Base-by-base conservation (phyloP, 2,888 invertebrate species). In the Helobdella robusta region DNA sequence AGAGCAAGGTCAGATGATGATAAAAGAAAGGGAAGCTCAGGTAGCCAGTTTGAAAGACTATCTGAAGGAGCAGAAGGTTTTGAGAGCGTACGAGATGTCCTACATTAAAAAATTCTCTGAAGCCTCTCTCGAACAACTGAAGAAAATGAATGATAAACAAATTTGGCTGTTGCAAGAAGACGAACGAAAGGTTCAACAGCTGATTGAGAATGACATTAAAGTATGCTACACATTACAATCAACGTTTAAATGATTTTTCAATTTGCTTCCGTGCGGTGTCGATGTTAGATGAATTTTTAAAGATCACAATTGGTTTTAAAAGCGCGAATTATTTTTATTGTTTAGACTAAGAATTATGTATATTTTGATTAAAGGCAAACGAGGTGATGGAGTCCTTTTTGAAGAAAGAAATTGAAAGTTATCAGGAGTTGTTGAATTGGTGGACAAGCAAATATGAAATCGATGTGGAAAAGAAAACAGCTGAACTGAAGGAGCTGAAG, bases 101-200 rank as follows among this genome's bases (percentile, higher is more conserved):
- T 62, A 62, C 30, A 44, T 62, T 28, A 62, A 62, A 20, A 62
- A 62, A 28, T 62, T 62, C 50, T 50, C 62, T n/a, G 62, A 62
- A 23, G 62, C 62, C 2, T 15, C 44, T n/a, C 30, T 62, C 4
- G 50, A 62, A 2, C 62, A 62, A 28, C 44, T 32, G 18, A 60
- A 60, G 44, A 20, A 40, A 18, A 40, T 20, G 8, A 60, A 60
- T 44, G 60, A 60, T 15, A 60, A 60, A n/a, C 15, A 36, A 44
- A 34, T 44, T 40, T 25, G 46, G 44, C 25, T 25, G 60, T 20
- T 60, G n/a, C 35, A 60, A 40, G 44, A 60, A 8, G 32, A 36
- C 11, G 60, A 60, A 28, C n/a, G n/a, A 30, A 30, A n/a, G 23
- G n/a, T 56, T 30, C 28, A 25, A 30, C 56, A 56, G n/a, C 56